These are phyloP conservation scores for Cichladusa arquata DNA, from an alignment of 2,113 vertebrate genomes.

Conservation along the genomic window DNA sequence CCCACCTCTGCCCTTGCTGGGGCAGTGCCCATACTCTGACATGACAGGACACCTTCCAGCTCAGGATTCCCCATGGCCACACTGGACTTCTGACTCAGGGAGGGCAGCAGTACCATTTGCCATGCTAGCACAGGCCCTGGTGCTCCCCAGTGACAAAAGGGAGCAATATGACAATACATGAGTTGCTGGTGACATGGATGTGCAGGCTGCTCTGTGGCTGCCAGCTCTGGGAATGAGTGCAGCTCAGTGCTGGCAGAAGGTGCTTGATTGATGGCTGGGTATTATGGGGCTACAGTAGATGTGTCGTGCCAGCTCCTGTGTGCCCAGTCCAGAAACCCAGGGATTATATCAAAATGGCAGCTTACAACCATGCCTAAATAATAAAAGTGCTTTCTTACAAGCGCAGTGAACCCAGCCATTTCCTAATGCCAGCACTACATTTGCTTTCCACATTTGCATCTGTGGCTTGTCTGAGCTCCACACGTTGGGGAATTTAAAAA, in stretches of 20 bases:
- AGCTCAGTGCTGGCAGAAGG: neutral
- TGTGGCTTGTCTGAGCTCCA: neutral
- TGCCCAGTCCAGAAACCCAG: neutral
- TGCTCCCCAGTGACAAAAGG: neutral
- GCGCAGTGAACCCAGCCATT: neutral
- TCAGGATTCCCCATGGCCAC: neutral
- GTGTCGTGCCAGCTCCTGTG: neutral
- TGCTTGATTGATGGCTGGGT: neutral
- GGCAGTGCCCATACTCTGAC: accelerated
- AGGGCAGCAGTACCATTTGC: neutral
- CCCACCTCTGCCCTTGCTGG: too few relatives aligned
- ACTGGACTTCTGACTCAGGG: accelerated
- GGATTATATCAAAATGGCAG: neutral
- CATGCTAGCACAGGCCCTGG: neutral
- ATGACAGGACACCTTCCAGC: accelerated
- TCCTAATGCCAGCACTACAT: neutral
- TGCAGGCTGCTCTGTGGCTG: neutral
- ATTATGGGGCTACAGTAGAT: neutral
- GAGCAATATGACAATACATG: neutral
- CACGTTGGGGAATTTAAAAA: conserved; percentile 7
- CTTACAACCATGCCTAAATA: neutral
- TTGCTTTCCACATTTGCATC: conserved; percentile 32
- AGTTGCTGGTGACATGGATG: neutral
- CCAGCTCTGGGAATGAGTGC: neutral
- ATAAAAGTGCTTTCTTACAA: neutral